Percentiles rank a stretch among this genome's conserved stretches.
phyloP scores from a whole-genome alignment of 1,140 invertebrate genomes.

The Drosophila bocki region DNA sequence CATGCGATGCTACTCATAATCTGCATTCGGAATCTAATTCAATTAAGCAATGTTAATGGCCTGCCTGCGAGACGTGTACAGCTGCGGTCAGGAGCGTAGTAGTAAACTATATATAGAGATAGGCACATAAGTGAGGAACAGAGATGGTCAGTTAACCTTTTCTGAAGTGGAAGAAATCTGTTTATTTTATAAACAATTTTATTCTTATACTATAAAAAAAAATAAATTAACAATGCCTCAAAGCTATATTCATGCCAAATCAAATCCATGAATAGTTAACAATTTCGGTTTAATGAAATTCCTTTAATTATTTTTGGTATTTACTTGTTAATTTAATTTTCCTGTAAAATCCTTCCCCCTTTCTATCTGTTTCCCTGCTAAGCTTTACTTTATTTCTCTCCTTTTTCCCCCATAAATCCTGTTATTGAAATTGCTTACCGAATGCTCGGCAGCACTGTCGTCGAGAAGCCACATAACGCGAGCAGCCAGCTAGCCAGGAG shows the following conservation, averaged over 20 bases:
- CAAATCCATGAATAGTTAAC: background rate
- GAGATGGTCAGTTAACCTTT: background rate
- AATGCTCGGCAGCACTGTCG: conserved; percentile 3
- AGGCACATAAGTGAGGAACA: background rate
- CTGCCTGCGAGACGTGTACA: conserved; percentile 67
- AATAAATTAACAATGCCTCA: no score
- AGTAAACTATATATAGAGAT: conserved; percentile 22
- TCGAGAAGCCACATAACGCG: conserved; percentile 47
- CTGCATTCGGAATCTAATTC: conserved; percentile 78
- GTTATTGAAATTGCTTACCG: conserved; percentile 2
- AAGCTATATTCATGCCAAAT: background rate
- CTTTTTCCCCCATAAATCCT: conserved; percentile 2
- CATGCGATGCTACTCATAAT: conserved; percentile 73
- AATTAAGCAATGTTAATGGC: conserved; percentile 81
- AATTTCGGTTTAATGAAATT: background rate
- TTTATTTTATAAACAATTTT: no score
- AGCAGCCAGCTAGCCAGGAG: conserved; percentile 19
- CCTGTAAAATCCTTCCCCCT: fast-evolving
- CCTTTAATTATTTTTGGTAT: background rate
- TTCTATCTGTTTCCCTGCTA: background rate
- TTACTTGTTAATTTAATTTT: background rate
- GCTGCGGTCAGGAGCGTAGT: conserved; percentile 39
- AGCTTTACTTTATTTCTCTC: background rate
- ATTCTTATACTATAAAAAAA: no score
- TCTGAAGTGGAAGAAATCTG: background rate